Evolutionary conservation across 2,113 vertebrate species (phyloP).

Genomic region (Notothenia rossii): DNA sequence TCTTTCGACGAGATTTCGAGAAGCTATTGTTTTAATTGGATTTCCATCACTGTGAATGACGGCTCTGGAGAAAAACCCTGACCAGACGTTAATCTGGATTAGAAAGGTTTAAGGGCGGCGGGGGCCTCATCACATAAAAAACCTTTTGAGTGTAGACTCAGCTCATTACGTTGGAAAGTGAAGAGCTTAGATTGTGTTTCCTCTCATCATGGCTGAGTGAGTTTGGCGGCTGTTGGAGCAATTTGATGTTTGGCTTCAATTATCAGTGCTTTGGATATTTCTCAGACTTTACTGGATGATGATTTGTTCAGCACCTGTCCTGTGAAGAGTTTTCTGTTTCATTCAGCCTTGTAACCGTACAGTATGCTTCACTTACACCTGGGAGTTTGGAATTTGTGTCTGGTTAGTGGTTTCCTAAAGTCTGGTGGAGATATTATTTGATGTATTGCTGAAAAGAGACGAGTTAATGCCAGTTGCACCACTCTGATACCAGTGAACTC

Average conservation of each 20-base stretch:
- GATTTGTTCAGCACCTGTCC: slow-evolving; percentile 37
- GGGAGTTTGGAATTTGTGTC: not conserved
- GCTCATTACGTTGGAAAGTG: slow-evolving; percentile 36
- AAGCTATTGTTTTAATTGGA: slow-evolving; percentile 37
- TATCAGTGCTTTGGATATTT: not conserved
- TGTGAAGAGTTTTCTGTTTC: not conserved
- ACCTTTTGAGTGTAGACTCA: slow-evolving; percentile 15
- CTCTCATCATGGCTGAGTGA: slow-evolving; percentile 4
- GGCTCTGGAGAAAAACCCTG: not conserved
- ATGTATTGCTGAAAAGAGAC: not conserved
- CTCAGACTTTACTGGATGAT: not conserved
- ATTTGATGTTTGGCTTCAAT: not conserved
- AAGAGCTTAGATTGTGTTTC: slow-evolving; percentile 31
- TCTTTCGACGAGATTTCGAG: not conserved
- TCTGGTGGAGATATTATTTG: slow-evolving; percentile 11
- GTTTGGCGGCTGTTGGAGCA: not conserved
- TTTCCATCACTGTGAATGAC: slow-evolving; percentile 27
- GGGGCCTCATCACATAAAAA: not conserved
- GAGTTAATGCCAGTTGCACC: not conserved
- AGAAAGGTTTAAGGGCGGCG: slow-evolving; percentile 8
- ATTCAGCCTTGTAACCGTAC: not conserved
- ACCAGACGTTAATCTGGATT: slow-evolving; percentile 61
- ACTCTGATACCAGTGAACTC: not conserved
- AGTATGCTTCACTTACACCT: slow-evolving; percentile 1
- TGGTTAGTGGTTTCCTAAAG: not conserved